Conservation (phyloP, 2,113 vertebrate genomes). For the Sylvietta virens region DNA sequence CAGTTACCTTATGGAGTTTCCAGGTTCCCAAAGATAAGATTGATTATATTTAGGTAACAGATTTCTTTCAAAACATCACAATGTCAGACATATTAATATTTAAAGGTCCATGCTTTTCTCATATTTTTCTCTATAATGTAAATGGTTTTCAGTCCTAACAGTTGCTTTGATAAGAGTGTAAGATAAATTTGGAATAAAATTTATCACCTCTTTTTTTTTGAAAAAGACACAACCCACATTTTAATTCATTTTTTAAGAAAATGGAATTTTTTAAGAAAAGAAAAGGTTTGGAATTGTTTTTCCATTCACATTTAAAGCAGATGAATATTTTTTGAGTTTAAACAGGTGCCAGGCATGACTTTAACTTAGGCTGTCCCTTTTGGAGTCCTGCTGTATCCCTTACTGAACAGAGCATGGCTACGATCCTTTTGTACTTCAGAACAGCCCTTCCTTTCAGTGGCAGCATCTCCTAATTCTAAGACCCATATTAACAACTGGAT, state of each 20-base stretch:
- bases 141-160: background rate
- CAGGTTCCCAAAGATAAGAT: background rate
- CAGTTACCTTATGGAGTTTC: background rate
- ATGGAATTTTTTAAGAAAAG: background rate
- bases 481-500: background rate
- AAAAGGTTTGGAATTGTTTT: background rate
- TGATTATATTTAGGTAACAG: background rate
- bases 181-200: background rate
- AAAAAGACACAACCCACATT: background rate
- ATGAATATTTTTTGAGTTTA: constrained; percentile 14
- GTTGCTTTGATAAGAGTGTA: background rate
- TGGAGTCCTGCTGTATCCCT: background rate
- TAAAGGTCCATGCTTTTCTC: background rate
- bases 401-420: background rate
- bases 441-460: background rate
- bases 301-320: background rate
- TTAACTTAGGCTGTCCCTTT: background rate
- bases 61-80: background rate
- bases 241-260: background rate
- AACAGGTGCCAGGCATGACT: background rate
- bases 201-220: background rate
- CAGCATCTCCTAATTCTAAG: background rate
- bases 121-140: background rate
- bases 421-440: background rate
- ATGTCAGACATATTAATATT: background rate